A percentile compares a stretch with the other conserved stretches of the same genome.
phyloP scores from a whole-genome alignment of 2,888 invertebrate species.

The Sthenelais limicola region DNA sequence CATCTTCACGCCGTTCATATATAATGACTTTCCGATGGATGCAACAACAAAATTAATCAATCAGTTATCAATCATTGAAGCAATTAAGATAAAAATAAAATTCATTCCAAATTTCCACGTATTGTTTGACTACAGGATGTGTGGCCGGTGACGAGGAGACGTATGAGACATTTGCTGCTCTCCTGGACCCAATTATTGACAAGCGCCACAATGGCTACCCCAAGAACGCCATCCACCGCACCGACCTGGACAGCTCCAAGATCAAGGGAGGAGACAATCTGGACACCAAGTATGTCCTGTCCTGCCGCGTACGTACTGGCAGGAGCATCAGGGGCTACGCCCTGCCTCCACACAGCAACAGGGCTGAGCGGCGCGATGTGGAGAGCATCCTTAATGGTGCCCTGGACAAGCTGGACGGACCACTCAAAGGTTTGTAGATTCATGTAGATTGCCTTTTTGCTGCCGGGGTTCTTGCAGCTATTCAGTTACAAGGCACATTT shows the following conservation, averaged over 20 bases:
- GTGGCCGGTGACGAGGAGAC: constrained; percentile 84
- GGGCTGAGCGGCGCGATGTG: constrained; percentile 53
- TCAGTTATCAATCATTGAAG: background rate
- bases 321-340: constrained; percentile 62
- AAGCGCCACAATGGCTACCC: constrained; percentile 48
- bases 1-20: too few species aligned
- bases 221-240: constrained; percentile 46
- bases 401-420: constrained; percentile 44
- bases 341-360: constrained; percentile 72
- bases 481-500: too few species aligned
- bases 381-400: constrained; percentile 50
- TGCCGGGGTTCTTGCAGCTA: too few species aligned
- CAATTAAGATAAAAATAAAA: background rate
- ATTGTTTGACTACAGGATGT: constrained; percentile 37
- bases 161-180: constrained; percentile 84
- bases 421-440: constrained; percentile 42
- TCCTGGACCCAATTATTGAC: constrained; percentile 96
- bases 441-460: too few species aligned
- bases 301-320: constrained; percentile 65
- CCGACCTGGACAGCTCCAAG: constrained; percentile 44
- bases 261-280: constrained; percentile 46
- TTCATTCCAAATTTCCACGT: background rate
- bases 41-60: too few species aligned
- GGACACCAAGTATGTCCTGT: constrained; percentile 58
- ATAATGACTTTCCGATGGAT: too few species aligned